Evolutionary conservation across 1,140 invertebrate genomes (phyloP), one percentile per base, ranked within the genome.

Genomic region (Campodea augens): DNA sequence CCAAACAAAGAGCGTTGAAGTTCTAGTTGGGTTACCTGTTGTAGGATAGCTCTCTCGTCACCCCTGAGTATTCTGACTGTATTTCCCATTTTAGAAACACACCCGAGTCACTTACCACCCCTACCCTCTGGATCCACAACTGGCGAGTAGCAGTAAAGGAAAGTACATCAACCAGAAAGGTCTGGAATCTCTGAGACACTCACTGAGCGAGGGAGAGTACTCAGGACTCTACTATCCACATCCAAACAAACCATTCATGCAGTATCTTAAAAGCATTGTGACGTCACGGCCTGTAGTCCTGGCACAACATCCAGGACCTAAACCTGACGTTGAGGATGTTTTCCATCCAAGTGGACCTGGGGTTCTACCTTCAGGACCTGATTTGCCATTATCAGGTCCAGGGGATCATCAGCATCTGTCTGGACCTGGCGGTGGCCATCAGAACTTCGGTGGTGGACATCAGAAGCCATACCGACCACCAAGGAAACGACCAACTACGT

Each of bases 151-250:
- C 18, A 7, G 5, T 39, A 39, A 7, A 39, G 18, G 7, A 39
- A 12, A 39, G 29, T 54, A 54, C 44, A 51, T 54, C 24, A 54
- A 54, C 40, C 53, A 54, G 39, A 51, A 54, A 43, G 53, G 53
- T 13, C 51, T 54, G 23, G 51, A 54, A 41, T 51, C 52, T 29
- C 42, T 54, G 3, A 25, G 53, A 18, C 53, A 54, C 36, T 52
- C 52, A 27, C 48, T 54, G 24, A 52, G 50, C 46, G 51, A 51
- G 38, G 53, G 53, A 15, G 51, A 51, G 19, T 54, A 54, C 49
- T 38, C 45, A 18, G 38, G 24, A 1, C 41, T 25, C 20, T 24
- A 36, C 20, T 25, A 45, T 32, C 19, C 39, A 43, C 23, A 20
- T 15, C 25, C 46, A 7, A 32, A 37, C 24, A 54, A 54, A 23